Conservation (phyloP, 2,888 invertebrate genomes). For the Entomobrya multifasciata region DNA sequence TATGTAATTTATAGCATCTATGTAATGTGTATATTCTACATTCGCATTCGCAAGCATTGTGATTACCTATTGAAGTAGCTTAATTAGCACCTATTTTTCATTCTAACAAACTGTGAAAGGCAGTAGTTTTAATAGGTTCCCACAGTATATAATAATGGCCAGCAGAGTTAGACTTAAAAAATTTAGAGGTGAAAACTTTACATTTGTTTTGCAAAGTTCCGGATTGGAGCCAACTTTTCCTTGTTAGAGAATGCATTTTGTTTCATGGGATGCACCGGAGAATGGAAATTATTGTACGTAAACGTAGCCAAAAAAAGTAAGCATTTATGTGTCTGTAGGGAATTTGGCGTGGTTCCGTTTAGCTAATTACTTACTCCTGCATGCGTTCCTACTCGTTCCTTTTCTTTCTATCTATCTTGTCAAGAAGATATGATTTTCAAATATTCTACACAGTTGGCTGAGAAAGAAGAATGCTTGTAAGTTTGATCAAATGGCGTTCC, state of each 20-base stretch:
- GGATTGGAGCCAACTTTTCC: not conserved
- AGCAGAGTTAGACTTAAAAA: too few species aligned
- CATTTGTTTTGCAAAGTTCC: too few species aligned
- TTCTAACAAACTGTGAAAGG: not conserved
- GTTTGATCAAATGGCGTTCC: not conserved
- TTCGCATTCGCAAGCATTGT: not conserved
- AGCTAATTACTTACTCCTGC: slow-evolving; percentile 59
- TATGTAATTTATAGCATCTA: too few species aligned
- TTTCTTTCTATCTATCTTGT: not conserved
- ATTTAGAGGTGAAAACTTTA: not conserved
- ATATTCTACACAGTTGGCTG: not conserved
- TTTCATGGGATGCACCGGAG: not conserved
- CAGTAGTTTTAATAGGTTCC: not conserved
- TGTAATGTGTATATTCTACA: too few species aligned
- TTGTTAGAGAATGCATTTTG: slow-evolving; percentile 11
- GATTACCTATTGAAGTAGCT: not conserved
- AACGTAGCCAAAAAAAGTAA: slow-evolving; percentile 22
- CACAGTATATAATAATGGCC: not conserved
- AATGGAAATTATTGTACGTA: not conserved
- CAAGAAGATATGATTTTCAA: not conserved
- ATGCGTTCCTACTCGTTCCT: slow-evolving; percentile 31
- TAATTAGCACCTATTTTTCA: slow-evolving; percentile 25
- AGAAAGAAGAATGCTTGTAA: not conserved
- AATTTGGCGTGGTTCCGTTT: slow-evolving; percentile 52
- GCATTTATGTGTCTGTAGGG: slow-evolving; percentile 43